Evolutionary conservation across 2,113 vertebrate genomes (phyloP).

Genomic region (Numida meleagris): DNA sequence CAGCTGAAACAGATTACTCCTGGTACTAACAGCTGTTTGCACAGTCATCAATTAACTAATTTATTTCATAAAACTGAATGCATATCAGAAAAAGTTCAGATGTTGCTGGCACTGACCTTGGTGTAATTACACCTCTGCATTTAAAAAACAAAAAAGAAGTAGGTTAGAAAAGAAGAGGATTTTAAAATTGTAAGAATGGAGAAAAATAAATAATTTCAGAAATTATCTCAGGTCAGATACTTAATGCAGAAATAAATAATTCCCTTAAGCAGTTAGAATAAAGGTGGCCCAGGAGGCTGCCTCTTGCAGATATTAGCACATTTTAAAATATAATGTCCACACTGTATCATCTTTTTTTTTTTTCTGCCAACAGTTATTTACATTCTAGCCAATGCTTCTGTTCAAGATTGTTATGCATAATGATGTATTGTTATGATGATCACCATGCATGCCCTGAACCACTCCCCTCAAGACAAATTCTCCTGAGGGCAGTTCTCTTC

Average conservation of each 20-base stretch:
- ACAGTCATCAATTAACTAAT: neutral
- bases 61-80: neutral
- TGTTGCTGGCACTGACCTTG: neutral
- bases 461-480: neutral
- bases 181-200: neutral
- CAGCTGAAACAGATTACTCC: neutral
- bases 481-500: neutral
- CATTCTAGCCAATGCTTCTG: neutral
- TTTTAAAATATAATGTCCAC: neutral
- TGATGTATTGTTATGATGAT: neutral
- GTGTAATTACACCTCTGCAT: neutral
- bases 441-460: neutral
- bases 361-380: neutral
- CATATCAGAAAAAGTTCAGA: neutral
- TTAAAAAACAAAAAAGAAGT: neutral
- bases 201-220: neutral
- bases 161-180: neutral
- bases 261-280: neutral
- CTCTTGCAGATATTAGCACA: neutral
- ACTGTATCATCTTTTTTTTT: neutral
- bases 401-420: neutral
- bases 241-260: neutral
- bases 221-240: neutral
- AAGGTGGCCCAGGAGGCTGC: neutral
- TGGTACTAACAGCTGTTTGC: neutral